Conservation (phyloP, 2,113 vertebrate genomes). For the Nycticryphes semicollaris region DNA sequence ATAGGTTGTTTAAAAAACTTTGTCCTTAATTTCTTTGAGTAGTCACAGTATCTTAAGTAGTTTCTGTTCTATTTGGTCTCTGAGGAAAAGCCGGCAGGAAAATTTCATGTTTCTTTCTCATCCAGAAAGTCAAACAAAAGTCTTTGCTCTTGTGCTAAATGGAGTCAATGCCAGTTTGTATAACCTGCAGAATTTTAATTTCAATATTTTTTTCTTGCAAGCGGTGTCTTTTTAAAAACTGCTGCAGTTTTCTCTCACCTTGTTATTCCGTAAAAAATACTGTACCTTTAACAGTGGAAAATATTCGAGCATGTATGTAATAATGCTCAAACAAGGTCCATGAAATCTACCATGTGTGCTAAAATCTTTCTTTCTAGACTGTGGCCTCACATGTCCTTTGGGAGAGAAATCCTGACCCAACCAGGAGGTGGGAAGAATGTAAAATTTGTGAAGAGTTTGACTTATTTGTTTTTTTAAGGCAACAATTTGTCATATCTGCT, state of each 20-base stretch:
- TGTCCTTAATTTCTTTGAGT: neutral
- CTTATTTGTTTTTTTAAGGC: neutral
- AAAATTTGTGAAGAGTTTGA: neutral
- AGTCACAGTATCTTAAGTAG: neutral
- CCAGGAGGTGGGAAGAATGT: neutral
- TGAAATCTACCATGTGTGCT: neutral
- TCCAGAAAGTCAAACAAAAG: neutral
- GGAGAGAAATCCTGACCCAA: neutral
- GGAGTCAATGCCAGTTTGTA: neutral
- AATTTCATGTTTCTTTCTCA: neutral
- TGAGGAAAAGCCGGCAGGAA: neutral
- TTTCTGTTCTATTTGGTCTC: neutral
- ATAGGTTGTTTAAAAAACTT: neutral
- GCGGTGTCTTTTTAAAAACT: neutral
- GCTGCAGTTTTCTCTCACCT: neutral
- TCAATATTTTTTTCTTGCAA: neutral
- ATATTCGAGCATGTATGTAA: neutral
- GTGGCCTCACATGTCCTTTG: neutral
- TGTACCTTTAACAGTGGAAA: neutral
- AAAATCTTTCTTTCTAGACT: neutral
- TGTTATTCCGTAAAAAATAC: neutral
- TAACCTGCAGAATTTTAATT: neutral
- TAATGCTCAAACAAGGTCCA: neutral
- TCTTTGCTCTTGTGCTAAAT: neutral
- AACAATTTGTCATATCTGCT: neutral